These are phyloP conservation scores for Ornithoptera priamus DNA, from an alignment of 2,888 invertebrate species.

Conservation along the genomic window DNA sequence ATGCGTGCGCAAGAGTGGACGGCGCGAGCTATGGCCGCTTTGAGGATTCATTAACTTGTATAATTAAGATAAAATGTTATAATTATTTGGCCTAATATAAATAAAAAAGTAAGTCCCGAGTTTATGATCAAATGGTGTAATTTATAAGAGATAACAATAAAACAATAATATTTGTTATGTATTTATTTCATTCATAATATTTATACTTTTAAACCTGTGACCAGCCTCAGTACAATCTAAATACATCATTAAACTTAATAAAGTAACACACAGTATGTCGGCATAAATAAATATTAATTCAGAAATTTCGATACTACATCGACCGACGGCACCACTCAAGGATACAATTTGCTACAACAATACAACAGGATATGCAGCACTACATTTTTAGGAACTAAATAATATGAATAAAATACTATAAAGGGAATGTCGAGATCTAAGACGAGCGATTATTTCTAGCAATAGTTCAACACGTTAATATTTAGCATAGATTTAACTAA, in stretches of 20 bases:
- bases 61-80: background rate
- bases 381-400: constrained; percentile 48
- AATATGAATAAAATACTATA: constrained; percentile 49
- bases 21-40: constrained; percentile 36
- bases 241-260: constrained; percentile 13
- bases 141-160: background rate
- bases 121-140: background rate
- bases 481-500: constrained; percentile 45
- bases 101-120: no score
- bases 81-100: background rate
- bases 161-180: constrained; percentile 34
- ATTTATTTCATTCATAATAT: constrained; percentile 36
- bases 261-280: constrained; percentile 10
- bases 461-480: constrained; percentile 52
- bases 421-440: constrained; percentile 74
- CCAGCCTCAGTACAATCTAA: constrained; percentile 34
- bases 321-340: constrained; percentile 1
- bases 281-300: constrained; percentile 24
- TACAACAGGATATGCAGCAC: constrained; percentile 46
- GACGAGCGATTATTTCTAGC: constrained; percentile 41
- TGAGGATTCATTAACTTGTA: constrained; percentile 26
- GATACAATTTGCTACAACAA: constrained; percentile 33
- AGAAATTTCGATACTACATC: constrained; percentile 12
- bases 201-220: constrained; percentile 28
- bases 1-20: constrained; percentile 56